Base-by-base conservation (phyloP, 2,113 vertebrate genomes). In the Otis tarda region DNA sequence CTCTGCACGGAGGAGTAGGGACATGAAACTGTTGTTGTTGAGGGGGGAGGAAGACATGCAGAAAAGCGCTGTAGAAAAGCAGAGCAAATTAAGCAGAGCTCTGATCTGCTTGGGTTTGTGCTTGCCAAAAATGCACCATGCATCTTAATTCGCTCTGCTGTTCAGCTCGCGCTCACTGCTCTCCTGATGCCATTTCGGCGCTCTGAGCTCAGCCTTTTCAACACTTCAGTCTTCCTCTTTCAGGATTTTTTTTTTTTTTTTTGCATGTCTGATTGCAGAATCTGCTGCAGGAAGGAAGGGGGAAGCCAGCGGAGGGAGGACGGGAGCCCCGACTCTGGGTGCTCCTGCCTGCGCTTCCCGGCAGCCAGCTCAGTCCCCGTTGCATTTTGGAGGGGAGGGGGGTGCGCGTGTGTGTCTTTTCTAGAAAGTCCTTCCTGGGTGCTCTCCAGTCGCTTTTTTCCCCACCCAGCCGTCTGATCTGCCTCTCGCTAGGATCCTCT, bases 91-190 rank as follows among this genome's bases (percentile, higher is more conserved):
- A 97, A 97, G 96, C 94, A 93, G 94, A 90, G 94, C 95, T 97
- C 96, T 93, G 97, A 94, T 96, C 84, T 96, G 83, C 96, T 94
- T 89, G 96, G 97, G 90, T 87, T 96, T 94, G 93, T 61, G 97
- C 96, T 97, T 95, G 97, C 97, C 98, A 94, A 97, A 97, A 97
- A 98, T 98, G 97, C 97, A 97, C 96, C 96, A 94, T 97, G 98
- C 98, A 98, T 98, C 97, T 98, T 97, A 98, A 98, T 98, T 97
- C 93, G 90, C 96, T 95, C 59, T 89, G 92, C 95, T 80, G 89
- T 84, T 96, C 93, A 85, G 92, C 93, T 84, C 65, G 63, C 81
- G 61, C 94, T 86, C 53, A 52, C 52, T 37, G 92, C 94, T 96
- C 91, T 90, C 96, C 96, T 49, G 64, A 90, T 97, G 97, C 98